These are phyloP conservation scores for Brachynemurus nebulosus DNA, from an alignment of 2,888 invertebrate genomes.

Conservation along the genomic window DNA sequence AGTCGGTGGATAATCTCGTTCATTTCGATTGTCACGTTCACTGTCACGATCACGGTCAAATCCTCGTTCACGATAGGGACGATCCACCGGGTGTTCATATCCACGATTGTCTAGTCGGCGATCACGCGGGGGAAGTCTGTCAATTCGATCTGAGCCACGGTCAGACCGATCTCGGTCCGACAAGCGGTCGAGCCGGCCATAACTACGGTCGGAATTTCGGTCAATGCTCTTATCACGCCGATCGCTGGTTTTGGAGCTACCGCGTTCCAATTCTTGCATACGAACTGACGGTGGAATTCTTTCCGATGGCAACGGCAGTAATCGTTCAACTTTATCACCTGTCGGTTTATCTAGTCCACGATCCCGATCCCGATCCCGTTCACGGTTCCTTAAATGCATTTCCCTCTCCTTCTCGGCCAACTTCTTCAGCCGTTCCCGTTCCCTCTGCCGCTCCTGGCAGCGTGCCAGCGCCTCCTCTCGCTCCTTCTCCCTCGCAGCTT, in stretches of 20 bases:
- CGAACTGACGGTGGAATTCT: constrained; percentile 39
- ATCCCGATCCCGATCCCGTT: constrained; percentile 37
- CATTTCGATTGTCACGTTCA: constrained; percentile 23
- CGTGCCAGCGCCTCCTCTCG: constrained; percentile 50
- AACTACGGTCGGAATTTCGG: constrained; percentile 29
- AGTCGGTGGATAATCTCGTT: constrained; percentile 25
- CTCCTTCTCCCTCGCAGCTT: constrained; percentile 45
- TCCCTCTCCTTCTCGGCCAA: constrained; percentile 36
- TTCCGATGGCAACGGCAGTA: constrained; percentile 48
- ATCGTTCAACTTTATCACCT: constrained; percentile 40
- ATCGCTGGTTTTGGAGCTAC: constrained; percentile 36
- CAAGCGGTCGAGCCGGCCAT: constrained; percentile 34
- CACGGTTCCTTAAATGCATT: constrained; percentile 34
- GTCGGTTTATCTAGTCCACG: constrained; percentile 47
- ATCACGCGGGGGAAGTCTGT: constrained; percentile 30
- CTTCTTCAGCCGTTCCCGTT: constrained; percentile 36
- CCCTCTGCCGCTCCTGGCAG: constrained; percentile 45
- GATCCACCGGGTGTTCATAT: constrained; percentile 29
- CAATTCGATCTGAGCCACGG: constrained; percentile 33
- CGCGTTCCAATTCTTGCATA: constrained; percentile 39
- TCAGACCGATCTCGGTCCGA: constrained; percentile 38
- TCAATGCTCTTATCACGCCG: constrained; percentile 27
- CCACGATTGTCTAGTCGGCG: constrained; percentile 31
- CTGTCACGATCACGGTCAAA: constrained; percentile 29
- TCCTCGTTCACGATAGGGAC: constrained; percentile 24